These are phyloP conservation scores for Perizoma affinitatum DNA, from an alignment of 2,888 invertebrate species.

Conservation along the genomic window DNA sequence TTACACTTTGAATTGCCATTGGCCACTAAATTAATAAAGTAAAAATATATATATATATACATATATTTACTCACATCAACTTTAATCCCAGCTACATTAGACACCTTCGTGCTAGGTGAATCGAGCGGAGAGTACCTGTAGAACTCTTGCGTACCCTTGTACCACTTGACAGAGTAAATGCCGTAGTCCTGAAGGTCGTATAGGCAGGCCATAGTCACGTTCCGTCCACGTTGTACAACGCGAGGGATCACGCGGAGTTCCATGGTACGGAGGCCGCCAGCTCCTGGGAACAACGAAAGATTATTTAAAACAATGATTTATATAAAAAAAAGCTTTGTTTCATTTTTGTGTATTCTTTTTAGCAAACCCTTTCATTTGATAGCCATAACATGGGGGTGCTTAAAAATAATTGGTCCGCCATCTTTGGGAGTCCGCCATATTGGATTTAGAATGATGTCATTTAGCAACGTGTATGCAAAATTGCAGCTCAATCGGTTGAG, in stretches of 20 bases:
- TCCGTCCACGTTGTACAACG: constrained; percentile 87
- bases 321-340: not conserved
- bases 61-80: constrained; percentile 89
- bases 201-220: constrained; percentile 89
- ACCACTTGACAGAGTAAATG: constrained; percentile 94
- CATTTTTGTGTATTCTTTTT: too few relatives aligned
- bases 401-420: too few relatives aligned
- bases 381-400: too few relatives aligned
- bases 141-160: constrained; percentile 92
- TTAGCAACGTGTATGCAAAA: too few relatives aligned
- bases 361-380: too few relatives aligned
- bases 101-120: constrained; percentile 87
- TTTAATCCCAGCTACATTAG: constrained; percentile 88
- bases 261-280: constrained; percentile 88
- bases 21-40: too few relatives aligned
- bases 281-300: constrained; percentile 82
- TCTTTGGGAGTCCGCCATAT: too few relatives aligned
- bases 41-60: not conserved
- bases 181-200: constrained; percentile 90
- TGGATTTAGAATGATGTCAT: too few relatives aligned
- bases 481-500: too few relatives aligned
- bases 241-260: constrained; percentile 88
- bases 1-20: too few relatives aligned
- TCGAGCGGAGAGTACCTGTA: constrained; percentile 92
- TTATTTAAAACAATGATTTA: too few relatives aligned